Evolutionary conservation across 2,888 invertebrate species (phyloP).

Genomic region (Tubiluchus corallicola): DNA sequence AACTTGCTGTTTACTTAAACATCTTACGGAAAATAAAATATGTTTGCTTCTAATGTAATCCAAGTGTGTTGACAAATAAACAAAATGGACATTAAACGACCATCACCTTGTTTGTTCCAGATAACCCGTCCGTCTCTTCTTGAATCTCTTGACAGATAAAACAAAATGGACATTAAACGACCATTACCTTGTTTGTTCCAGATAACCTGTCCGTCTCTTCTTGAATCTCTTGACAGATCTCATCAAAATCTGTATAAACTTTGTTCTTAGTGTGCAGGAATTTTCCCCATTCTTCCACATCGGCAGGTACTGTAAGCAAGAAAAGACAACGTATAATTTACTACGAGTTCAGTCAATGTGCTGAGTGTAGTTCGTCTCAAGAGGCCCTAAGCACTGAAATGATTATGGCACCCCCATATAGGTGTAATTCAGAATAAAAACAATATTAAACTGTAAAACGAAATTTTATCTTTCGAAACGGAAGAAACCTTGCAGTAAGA

Average conservation of each 20-base stretch:
- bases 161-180: background rate
- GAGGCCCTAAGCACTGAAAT: too few relatives aligned
- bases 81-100: too few relatives aligned
- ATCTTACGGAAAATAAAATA: too few relatives aligned
- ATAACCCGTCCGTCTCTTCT: constrained; percentile 77
- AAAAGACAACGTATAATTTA: too few relatives aligned
- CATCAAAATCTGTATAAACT: constrained; percentile 72
- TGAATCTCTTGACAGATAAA: too few relatives aligned
- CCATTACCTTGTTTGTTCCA: constrained; percentile 67
- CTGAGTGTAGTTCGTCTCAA: background rate
- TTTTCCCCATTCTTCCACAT: constrained; percentile 80
- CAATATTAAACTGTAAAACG: too few relatives aligned
- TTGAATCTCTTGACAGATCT: constrained; percentile 79
- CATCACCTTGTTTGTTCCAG: constrained; percentile 71
- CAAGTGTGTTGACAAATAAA: too few relatives aligned
- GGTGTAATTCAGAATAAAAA: too few relatives aligned
- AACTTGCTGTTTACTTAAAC: too few relatives aligned
- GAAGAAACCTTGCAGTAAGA: background rate
- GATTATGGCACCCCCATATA: too few relatives aligned
- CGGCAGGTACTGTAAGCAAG: constrained; percentile 48
- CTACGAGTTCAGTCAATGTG: background rate
- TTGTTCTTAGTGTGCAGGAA: constrained; percentile 81
- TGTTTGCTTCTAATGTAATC: too few relatives aligned
- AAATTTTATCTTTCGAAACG: too few relatives aligned
- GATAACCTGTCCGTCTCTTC: constrained; percentile 83